phyloP scores from a whole-genome alignment of 1,140 invertebrate species.

The Ceratina australensis region DNA sequence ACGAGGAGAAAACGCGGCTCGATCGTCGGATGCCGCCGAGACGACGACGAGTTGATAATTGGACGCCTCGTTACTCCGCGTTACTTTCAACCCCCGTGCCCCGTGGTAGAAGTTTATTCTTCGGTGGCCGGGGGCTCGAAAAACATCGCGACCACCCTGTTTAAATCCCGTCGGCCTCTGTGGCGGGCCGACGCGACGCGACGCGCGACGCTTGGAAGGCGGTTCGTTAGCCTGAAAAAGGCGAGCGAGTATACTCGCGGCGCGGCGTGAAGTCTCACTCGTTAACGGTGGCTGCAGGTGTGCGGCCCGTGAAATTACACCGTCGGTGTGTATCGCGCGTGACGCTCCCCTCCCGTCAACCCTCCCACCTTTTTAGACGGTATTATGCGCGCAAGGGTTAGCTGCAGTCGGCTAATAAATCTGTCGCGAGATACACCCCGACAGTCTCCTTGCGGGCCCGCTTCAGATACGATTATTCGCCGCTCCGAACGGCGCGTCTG shows the following conservation, averaged over 20 bases:
- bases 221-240: constrained; percentile 63
- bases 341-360: background rate
- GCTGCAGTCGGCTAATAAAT: constrained; percentile 30
- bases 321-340: constrained; percentile 48
- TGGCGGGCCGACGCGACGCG: constrained; percentile 31
- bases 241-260: constrained; percentile 17
- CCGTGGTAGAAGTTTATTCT: constrained; percentile 30
- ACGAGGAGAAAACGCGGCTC: constrained; percentile 57
- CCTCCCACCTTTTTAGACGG: constrained; percentile 19
- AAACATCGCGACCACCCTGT: constrained; percentile 51
- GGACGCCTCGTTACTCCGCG: constrained; percentile 69
- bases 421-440: background rate
- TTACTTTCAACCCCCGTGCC: constrained; percentile 45
- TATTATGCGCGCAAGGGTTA: constrained; percentile 21
- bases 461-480: constrained; percentile 6
- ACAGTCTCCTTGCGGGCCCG: background rate
- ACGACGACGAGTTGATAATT: constrained; percentile 69
- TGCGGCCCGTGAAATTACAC: constrained; percentile 50
- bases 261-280: constrained; percentile 23
- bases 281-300: constrained; percentile 51
- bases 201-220: constrained; percentile 34
- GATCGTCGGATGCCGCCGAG: constrained; percentile 36
- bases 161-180: constrained; percentile 41
- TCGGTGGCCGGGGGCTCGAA: constrained; percentile 27
- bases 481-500: too few relatives aligned